Conservation (phyloP, 2,888 invertebrate species). For the Thecocarcelia acutangulata region DNA sequence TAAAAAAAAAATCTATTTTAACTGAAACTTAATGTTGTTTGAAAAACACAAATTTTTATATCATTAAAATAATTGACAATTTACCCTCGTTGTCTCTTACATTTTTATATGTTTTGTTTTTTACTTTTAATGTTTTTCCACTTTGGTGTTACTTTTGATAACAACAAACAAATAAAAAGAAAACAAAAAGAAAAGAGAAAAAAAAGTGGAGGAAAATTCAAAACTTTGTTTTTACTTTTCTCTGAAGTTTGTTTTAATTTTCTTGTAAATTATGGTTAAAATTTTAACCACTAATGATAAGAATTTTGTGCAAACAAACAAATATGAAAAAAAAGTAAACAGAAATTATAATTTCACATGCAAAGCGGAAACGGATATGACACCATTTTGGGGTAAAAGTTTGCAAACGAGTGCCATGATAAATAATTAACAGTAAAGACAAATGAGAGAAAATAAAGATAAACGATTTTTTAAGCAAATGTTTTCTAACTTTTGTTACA, state of each 20-base stretch:
- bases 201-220: background rate
- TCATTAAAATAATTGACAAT: background rate
- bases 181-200: background rate
- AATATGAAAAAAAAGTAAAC: conserved; percentile 20
- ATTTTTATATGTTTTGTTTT: conserved; percentile 35
- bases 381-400: conserved; percentile 57
- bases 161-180: conserved; percentile 34
- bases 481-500: background rate
- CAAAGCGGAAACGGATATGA: conserved; percentile 62
- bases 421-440: conserved; percentile 55
- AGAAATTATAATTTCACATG: conserved; percentile 34
- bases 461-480: conserved; percentile 17
- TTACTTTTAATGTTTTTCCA: conserved; percentile 20
- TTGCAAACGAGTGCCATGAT: conserved; percentile 39
- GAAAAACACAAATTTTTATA: background rate
- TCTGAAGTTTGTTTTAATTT: conserved; percentile 18
- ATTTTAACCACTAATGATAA: conserved; percentile 57
- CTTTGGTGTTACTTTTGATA: conserved; percentile 45
- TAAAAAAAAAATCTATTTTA: too few species aligned
- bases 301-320: conserved; percentile 43
- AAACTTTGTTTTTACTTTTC: conserved; percentile 18
- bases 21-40: background rate
- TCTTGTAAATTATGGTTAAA: conserved; percentile 55
- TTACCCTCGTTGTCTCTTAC: background rate
- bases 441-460: conserved; percentile 30